Base-by-base conservation (phyloP, 2,797 vertebrate species). In the Cyclura pinguis region DNA sequence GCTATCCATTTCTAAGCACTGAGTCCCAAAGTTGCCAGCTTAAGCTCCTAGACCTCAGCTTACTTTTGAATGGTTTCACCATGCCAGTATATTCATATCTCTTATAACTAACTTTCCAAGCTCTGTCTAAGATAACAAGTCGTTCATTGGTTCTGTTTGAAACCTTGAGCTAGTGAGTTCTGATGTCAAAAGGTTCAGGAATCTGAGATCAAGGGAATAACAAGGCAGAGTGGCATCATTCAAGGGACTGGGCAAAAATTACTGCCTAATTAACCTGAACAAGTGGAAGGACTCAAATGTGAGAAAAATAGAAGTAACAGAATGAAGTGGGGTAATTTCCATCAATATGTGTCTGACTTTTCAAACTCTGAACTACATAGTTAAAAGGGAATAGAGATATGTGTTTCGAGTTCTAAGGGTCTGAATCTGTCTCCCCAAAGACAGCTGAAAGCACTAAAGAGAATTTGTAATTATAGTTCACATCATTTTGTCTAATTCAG, bases 401-500 rank as follows among this genome's bases (percentile, higher is more conserved):
- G 92, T 89, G 85, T 52, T 82, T 91, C 88, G 92, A 91, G 88
- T 96, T 92, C 93, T 92, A 95, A 92, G 84, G 14, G 59, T 80
- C 73, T 89, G 14, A 64, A 74, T 90, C 73, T 94, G 95, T 94
- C 94, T 93, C 32, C 55, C 93, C 93, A 92, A 90, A 95, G 92
- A 93, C 94, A 96, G 93, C 88, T 92, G 59, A 86, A 93, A 78
- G 74, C 73, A 89, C 91, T 94, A 89, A 91, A 93, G 62, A 2
- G 89, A 96, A 94, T 95, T 95, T 91, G 93, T 96, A 95, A 96
- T 95, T 96, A 95, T 59, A 91, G 92, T 89, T 95, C 93, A 91
- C 93, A 90, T 85, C 35, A 87, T 88, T 96, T 94, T 88, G 93
- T 95, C 93, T 93, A 95, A 94, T 95, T 95, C 87, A 90, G 91